Evolutionary conservation across 2,888 invertebrate species (phyloP), one percentile per base, ranked within the genome.

Genomic region (Helleia helle): DNA sequence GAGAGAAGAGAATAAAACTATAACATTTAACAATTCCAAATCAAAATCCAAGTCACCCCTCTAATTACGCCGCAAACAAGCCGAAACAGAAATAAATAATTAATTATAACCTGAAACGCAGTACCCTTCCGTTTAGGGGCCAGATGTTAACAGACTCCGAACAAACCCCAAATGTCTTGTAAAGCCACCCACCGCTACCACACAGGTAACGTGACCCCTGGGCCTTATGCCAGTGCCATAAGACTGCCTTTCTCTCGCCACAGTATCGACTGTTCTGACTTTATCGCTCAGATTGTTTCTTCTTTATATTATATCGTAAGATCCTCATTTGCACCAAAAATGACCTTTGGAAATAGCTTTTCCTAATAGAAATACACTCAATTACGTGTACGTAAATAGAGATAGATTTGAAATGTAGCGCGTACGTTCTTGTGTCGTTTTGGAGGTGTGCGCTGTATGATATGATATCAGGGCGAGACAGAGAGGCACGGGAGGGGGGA

Each of bases 251-350:
- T n/a, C n/a, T n/a, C n/a, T n/a, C 9, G 43, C 58, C n/a, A 17
- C 13, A 48, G 52, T 36, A 27, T 12, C 37, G 36, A 40, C 51
- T 58, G 55, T 51, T 80, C 69, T 71, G 80, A 70, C 77, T 71
- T 71, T 79, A 65, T 68, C 57, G 65, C 62, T 58, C 59, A 62
- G 62, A 66, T 83, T 81, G 72, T 84, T 83, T 84, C 81, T 83
- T 75, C 79, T 74, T 72, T 77, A 75, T 84, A 83, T 84, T 81
- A 83, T 84, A 83, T 83, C 83, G 80, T 75, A 76, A 65, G 50
- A 44, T 43, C 41, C 48, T 46, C 38, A 4, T 12, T 4, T 31
- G 48, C 25, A 30, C 47, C n/a, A 44, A 51, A 58, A 69, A 64
- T 37, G 57, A 41, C 51, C n/a, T 30, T 46, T 62, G 55, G 26